Conservation (phyloP, 1,140 invertebrate species). For the Drosophila tsacasi region DNA sequence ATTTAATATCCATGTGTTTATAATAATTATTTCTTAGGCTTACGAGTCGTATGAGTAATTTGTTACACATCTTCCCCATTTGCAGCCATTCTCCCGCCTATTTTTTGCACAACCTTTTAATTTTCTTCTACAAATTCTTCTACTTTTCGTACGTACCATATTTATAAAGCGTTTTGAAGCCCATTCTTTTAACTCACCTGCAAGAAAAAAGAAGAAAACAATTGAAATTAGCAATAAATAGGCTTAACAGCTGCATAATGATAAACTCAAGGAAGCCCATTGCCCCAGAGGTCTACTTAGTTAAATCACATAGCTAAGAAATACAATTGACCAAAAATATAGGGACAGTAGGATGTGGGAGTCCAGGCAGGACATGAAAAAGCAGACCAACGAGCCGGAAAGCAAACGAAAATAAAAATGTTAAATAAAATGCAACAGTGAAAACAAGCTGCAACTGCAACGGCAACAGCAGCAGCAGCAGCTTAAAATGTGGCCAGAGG, state of each 20-base stretch:
- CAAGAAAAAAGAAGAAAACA: constrained; percentile 31
- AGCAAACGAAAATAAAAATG: constrained; percentile 51
- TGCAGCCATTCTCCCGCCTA: neutral
- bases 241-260: constrained; percentile 45
- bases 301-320: constrained; percentile 58
- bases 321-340: constrained; percentile 16
- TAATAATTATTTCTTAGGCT: neutral
- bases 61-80: neutral
- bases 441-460: constrained; percentile 34
- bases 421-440: constrained; percentile 56
- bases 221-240: constrained; percentile 28
- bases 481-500: constrained; percentile 53
- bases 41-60: neutral
- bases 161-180: neutral
- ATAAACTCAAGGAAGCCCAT: constrained; percentile 13
- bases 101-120: neutral
- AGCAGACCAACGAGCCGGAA: constrained; percentile 58
- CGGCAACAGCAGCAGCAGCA: neutral
- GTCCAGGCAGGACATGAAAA: constrained; percentile 7
- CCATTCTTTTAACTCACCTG: constrained; percentile 56
- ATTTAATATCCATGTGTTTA: neutral
- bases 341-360: constrained; percentile 1
- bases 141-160: constrained; percentile 23
- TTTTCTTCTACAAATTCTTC: no score
- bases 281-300: constrained; percentile 49